These are phyloP conservation scores for Eudemis profundana DNA, from an alignment of 2,888 invertebrate genomes.

Conservation along the genomic window DNA sequence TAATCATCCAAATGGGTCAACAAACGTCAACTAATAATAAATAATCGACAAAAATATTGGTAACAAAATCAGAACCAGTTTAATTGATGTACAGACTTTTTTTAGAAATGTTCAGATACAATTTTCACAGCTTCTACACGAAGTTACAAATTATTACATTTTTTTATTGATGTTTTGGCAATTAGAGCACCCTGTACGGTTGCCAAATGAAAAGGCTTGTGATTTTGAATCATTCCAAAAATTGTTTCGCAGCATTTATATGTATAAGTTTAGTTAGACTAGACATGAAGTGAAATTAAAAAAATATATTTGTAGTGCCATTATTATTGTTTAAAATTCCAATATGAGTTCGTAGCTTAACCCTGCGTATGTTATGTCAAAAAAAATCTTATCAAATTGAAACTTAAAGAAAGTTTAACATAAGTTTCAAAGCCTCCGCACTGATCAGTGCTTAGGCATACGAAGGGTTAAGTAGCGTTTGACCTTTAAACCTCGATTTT, in stretches of 20 bases:
- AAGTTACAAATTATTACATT: not conserved
- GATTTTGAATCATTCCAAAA: constrained; percentile 78
- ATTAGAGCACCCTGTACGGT: constrained; percentile 5
- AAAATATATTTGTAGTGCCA: constrained; percentile 14
- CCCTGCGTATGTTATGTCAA: too few species aligned
- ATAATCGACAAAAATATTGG: too few species aligned
- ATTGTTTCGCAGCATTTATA: constrained; percentile 60
- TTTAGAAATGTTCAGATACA: not conserved
- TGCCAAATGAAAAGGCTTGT: constrained; percentile 70
- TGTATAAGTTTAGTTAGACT: constrained; percentile 48
- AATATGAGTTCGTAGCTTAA: not conserved
- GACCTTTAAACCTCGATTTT: not conserved
- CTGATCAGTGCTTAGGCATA: too few species aligned
- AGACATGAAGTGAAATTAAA: constrained; percentile 44
- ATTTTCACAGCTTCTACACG: not conserved
- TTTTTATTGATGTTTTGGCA: constrained; percentile 1
- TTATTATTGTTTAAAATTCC: not conserved
- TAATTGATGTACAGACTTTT: not conserved
- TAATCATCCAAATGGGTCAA: too few species aligned
- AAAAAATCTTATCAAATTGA: too few species aligned
- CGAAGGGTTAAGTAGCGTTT: not conserved
- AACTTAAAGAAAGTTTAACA: too few species aligned
- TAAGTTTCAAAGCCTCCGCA: too few species aligned
- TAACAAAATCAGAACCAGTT: too few species aligned
- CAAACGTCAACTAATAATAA: too few species aligned